phyloP scores from a whole-genome alignment of 2,113 vertebrate species.

The Ivindomyrus marchei region DNA sequence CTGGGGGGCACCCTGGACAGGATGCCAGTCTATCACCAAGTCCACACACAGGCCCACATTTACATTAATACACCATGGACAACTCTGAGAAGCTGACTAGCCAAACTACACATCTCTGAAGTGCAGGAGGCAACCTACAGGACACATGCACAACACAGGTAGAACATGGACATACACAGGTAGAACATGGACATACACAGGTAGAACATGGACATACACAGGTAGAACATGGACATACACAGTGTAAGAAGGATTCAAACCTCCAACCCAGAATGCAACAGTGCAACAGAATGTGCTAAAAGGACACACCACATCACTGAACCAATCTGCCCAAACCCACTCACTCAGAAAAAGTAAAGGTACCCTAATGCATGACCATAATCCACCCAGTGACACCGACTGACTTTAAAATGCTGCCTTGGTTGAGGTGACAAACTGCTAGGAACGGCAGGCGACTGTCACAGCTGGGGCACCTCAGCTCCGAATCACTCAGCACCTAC shows the following conservation, averaged over 20 bases:
- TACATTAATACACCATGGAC: background rate
- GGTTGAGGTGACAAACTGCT: background rate
- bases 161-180: background rate
- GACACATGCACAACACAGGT: background rate
- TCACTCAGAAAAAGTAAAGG: background rate
- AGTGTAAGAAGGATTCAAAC: background rate
- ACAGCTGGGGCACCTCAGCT: background rate
- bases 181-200: no score
- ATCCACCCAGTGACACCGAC: background rate
- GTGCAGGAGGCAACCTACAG: background rate
- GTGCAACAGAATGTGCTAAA: background rate
- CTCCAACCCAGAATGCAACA: background rate
- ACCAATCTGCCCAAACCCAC: background rate
- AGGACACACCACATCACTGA: background rate
- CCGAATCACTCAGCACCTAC: slow-evolving; percentile 41
- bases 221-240: background rate
- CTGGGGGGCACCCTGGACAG: background rate
- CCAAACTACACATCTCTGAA: background rate
- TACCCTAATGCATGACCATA: background rate
- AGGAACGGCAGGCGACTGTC: background rate
- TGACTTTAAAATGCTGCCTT: background rate
- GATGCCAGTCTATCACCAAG: background rate
- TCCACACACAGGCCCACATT: background rate
- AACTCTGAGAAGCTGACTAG: background rate
- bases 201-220: background rate